These are phyloP conservation scores for Sarcophilus harrisii DNA, from an alignment of 2,797 vertebrate genomes.

Conservation along the genomic window DNA sequence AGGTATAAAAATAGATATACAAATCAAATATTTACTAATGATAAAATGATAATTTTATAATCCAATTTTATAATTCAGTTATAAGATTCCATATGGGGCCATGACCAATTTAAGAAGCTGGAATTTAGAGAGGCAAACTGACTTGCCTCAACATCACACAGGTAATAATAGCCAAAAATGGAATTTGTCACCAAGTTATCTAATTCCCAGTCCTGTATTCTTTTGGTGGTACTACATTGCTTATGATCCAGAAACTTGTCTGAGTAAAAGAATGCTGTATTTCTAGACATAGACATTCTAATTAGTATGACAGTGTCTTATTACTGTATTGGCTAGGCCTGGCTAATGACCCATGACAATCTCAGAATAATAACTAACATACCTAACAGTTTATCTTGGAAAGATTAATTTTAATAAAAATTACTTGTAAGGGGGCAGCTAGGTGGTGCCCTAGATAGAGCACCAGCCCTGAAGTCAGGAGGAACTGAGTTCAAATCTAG, in stretches of 20 bases:
- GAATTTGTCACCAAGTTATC: background rate
- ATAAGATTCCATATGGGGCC: too few species aligned
- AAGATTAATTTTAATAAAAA: slow-evolving; percentile 7
- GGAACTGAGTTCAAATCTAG: too few species aligned
- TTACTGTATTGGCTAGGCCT: slow-evolving; percentile 14
- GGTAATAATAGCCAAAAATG: background rate
- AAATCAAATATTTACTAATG: too few species aligned
- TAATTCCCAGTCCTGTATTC: background rate
- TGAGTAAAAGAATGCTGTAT: background rate
- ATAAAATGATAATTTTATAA: too few species aligned
- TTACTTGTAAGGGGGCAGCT: background rate
- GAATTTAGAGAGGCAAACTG: background rate
- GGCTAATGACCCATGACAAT: background rate
- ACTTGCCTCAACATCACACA: background rate
- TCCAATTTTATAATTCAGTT: too few species aligned
- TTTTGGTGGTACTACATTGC: background rate
- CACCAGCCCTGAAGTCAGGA: too few species aligned
- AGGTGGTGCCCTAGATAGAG: too few species aligned
- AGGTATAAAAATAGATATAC: too few species aligned
- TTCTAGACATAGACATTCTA: slow-evolving; percentile 1
- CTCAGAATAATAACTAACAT: slow-evolving; percentile 17
- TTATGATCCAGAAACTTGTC: slow-evolving; percentile 13
- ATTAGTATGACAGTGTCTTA: background rate
- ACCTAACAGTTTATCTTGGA: slow-evolving; percentile 13
- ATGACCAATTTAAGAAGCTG: too few species aligned